These are phyloP conservation scores for Euplexia lucipara DNA, from an alignment of 2,888 invertebrate species.

Conservation along the genomic window DNA sequence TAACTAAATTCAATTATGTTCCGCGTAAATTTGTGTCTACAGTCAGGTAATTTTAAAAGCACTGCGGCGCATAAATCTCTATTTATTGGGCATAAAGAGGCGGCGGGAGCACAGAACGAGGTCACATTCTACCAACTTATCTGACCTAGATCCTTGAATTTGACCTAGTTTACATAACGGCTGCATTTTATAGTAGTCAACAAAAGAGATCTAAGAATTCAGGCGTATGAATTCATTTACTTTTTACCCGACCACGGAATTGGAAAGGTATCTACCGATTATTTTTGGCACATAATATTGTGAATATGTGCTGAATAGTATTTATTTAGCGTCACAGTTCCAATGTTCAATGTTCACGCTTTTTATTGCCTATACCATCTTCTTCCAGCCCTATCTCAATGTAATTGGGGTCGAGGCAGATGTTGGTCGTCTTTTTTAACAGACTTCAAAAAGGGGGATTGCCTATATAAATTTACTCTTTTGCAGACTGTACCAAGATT, in stretches of 20 bases:
- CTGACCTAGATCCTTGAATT: constrained; percentile 51
- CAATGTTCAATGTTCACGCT: too few relatives aligned
- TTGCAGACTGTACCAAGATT: constrained; percentile 8
- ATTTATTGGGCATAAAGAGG: constrained; percentile 22
- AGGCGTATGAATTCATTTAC: constrained; percentile 1
- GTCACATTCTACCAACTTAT: constrained; percentile 30
- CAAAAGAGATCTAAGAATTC: constrained; percentile 23
- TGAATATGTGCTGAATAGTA: too few relatives aligned
- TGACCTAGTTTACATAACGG: constrained; percentile 37
- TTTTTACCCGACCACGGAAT: neutral
- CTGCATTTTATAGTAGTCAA: constrained; percentile 35
- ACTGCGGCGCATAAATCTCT: constrained; percentile 6
- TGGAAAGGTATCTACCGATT: neutral
- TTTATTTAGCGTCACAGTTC: too few relatives aligned
- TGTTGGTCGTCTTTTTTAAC: too few relatives aligned
- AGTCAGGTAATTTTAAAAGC: constrained; percentile 20
- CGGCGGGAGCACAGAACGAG: constrained; percentile 21
- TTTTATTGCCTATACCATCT: too few relatives aligned
- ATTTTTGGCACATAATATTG: neutral
- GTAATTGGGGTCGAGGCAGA: too few relatives aligned
- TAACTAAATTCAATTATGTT: constrained; percentile 8
- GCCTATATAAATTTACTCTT: constrained; percentile 13
- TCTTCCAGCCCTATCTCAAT: too few relatives aligned
- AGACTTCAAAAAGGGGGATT: too few relatives aligned
- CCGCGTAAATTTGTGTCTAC: constrained; percentile 1